phyloP scores from a whole-genome alignment of 2,113 vertebrate species.

The Plecturocebus donacophilus region DNA sequence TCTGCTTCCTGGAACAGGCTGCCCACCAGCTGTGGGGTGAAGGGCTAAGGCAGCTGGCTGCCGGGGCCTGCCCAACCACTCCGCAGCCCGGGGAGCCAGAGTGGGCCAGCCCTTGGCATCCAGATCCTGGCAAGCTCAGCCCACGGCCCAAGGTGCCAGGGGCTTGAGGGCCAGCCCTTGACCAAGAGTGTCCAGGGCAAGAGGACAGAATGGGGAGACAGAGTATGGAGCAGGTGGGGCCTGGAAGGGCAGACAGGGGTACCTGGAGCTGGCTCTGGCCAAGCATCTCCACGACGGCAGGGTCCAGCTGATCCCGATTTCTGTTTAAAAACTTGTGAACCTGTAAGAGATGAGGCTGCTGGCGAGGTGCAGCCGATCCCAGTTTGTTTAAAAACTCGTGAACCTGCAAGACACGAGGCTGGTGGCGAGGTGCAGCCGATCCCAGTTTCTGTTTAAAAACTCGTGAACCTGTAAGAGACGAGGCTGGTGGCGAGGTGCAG shows the following conservation, averaged over 20 bases:
- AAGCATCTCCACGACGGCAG: constrained; percentile 91
- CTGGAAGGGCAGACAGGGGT: neutral
- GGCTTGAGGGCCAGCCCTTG: neutral
- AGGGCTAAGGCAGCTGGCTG: neutral
- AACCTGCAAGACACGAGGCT: no score
- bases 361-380: constrained; percentile 86
- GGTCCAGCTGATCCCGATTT: constrained; percentile 90
- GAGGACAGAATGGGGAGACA: neutral
- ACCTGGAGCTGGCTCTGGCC: constrained; percentile 91
- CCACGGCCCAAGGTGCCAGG: neutral
- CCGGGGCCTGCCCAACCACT: neutral
- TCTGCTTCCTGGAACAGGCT: constrained; percentile 89
- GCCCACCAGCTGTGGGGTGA: constrained; percentile 86
- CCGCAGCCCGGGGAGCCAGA: neutral
- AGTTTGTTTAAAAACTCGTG: constrained; percentile 79
- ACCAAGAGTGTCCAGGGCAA: neutral
- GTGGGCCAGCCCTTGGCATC: no score
- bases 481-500: no score
- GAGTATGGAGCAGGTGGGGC: neutral
- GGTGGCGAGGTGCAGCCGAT: constrained; percentile 83
- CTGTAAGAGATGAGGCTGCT: no score
- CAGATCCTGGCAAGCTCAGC: no score
- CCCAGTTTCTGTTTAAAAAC: constrained; percentile 84
- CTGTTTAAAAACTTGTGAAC: no score
- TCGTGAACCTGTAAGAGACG: no score